Evolutionary conservation across 2,797 vertebrate species (phyloP).

Genomic region (Enteromius argenteus): DNA sequence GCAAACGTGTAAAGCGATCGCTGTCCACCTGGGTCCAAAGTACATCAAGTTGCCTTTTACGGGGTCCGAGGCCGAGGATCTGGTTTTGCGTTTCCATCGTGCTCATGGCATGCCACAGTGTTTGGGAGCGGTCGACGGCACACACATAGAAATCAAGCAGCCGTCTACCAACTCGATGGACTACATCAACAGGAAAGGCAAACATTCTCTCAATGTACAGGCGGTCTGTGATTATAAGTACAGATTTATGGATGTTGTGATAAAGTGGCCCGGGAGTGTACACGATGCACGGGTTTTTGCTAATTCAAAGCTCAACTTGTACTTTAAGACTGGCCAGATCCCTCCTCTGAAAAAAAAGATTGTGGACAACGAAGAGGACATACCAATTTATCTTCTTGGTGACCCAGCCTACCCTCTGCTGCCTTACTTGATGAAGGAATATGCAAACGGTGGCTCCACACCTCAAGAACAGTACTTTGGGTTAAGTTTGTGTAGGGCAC

Average conservation of each 20-base stretch:
- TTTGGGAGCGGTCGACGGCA: conserved; percentile 20
- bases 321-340: conserved; percentile 36
- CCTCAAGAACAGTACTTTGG: conserved; percentile 49
- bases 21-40: no score
- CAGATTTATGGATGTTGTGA: background rate
- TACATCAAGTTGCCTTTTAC: no score
- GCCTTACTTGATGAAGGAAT: conserved; percentile 54
- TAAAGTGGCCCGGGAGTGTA: background rate
- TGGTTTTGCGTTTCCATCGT: no score
- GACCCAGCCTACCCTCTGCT: conserved; percentile 34
- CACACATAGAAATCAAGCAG: no score
- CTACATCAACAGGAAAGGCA: no score
- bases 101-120: conserved; percentile 43
- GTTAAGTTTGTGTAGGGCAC: conserved; percentile 42
- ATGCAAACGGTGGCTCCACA: conserved; percentile 7
- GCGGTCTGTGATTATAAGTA: conserved; percentile 21
- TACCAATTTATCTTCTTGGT: conserved; percentile 30
- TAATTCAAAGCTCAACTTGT: conserved; percentile 24
- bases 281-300: conserved; percentile 17
- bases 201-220: no score
- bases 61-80: no score
- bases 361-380: conserved; percentile 32
- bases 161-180: no score
- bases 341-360: conserved; percentile 33
- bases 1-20: no score